Percentiles rank a stretch among this genome's conserved stretches.
Conservation (phyloP, 30 jellyfish, hydroid and myxozoan species). For the Aurelia sp. region DNA sequence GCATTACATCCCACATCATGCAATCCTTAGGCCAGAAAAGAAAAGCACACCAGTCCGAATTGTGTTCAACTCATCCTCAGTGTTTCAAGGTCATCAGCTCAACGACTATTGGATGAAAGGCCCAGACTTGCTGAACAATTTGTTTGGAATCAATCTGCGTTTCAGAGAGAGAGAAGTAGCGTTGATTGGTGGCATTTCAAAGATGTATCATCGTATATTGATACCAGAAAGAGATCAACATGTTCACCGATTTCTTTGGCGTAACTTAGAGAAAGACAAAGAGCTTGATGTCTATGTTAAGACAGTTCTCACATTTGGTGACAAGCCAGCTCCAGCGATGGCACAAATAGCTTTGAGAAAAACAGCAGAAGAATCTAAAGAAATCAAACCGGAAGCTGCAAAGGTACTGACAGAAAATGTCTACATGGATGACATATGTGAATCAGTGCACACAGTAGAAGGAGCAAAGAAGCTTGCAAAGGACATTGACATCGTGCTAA, state of each 20-base stretch:
- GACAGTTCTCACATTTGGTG: slow-evolving; percentile 62
- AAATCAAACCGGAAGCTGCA: slow-evolving; percentile 53
- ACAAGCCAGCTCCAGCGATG: slow-evolving; percentile 73
- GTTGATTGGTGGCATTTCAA: slow-evolving; percentile 50
- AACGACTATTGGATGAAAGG: slow-evolving; percentile 77
- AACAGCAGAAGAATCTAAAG: slow-evolving; percentile 53
- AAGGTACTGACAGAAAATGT: slow-evolving; percentile 52
- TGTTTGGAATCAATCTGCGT: slow-evolving; percentile 56
- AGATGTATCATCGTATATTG: slow-evolving; percentile 56
- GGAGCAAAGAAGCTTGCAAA: slow-evolving; percentile 60
- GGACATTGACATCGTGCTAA: slow-evolving; percentile 40
- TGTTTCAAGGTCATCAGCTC: slow-evolving; percentile 60
- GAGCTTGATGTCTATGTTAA: slow-evolving; percentile 45
- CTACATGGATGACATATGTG: slow-evolving; percentile 80
- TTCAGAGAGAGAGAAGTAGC: slow-evolving; percentile 70
- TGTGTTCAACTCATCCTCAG: slow-evolving; percentile 58
- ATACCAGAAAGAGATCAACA: slow-evolving; percentile 70
- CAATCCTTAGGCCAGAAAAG: slow-evolving; percentile 45
- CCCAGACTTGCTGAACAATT: slow-evolving; percentile 73
- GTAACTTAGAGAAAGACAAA: slow-evolving; percentile 34
- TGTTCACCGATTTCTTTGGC: slow-evolving; percentile 76
- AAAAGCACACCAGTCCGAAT: slow-evolving; percentile 69
- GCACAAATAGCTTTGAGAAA: slow-evolving; percentile 59
- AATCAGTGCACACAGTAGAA: slow-evolving; percentile 53
- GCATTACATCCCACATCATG: slow-evolving; percentile 77